Percentiles rank a stretch among this genome's conserved stretches.
phyloP scores from a whole-genome alignment of 2,113 vertebrate species.

The Cottus gobio region DNA sequence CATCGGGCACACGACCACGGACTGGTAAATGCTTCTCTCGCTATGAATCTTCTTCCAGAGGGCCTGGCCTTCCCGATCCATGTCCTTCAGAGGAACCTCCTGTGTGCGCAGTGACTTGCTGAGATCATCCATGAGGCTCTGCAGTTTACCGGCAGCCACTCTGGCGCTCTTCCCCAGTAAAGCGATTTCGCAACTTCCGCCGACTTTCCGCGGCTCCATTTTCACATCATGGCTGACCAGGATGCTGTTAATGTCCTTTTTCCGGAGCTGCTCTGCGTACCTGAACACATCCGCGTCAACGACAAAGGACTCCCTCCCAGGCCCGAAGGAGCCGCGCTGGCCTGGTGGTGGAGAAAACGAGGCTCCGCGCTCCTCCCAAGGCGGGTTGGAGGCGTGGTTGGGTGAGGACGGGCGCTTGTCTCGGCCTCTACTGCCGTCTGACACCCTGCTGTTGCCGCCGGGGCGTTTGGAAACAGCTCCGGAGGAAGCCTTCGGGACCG shows the following conservation, averaged over 20 bases:
- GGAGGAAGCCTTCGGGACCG: neutral
- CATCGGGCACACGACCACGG: slow-evolving; percentile 43
- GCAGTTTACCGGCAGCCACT: neutral
- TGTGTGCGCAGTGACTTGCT: slow-evolving; percentile 54
- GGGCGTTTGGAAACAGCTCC: slow-evolving; percentile 29
- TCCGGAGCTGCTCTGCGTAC: slow-evolving; percentile 36
- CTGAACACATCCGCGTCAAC: slow-evolving; percentile 52
- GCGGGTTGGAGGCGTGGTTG: neutral
- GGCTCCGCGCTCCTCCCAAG: fast-evolving
- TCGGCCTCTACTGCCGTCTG: neutral
- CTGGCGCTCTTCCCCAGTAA: slow-evolving; percentile 26
- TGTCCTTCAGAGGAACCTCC: slow-evolving; percentile 51
- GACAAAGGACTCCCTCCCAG: neutral
- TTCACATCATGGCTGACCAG: neutral
- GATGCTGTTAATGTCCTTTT: neutral
- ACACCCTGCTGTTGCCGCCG: neutral
- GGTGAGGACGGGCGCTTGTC: neutral
- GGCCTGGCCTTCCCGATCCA: fast-evolving
- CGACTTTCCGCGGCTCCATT: fast-evolving
- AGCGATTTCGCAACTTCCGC: slow-evolving; percentile 9
- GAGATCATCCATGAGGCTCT: slow-evolving; percentile 35
- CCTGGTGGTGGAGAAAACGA: neutral
- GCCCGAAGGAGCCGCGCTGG: neutral
- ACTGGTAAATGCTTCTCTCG: neutral
- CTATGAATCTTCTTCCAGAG: neutral